A percentile compares a stretch with the other conserved stretches of the same genome.
These are phyloP conservation scores for Hippoglossus hippoglossus DNA, from an alignment of 2,797 vertebrate species.

Conservation along the genomic window DNA sequence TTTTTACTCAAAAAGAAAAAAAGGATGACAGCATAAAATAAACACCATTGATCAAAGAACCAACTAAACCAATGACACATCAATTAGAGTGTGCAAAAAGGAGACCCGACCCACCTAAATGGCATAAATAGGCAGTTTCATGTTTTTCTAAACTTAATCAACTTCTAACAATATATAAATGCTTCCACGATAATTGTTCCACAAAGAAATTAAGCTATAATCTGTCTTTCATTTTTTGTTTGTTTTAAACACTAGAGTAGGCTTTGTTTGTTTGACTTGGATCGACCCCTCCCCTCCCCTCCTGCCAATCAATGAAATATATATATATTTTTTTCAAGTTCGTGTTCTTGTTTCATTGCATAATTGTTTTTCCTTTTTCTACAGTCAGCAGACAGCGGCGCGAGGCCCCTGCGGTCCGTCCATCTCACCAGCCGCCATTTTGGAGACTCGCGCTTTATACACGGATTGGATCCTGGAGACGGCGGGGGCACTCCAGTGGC, in stretches of 20 bases:
- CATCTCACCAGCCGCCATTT: slow-evolving; percentile 42
- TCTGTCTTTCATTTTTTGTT: slow-evolving; percentile 63
- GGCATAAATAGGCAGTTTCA: slow-evolving; percentile 99
- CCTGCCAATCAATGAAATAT: background rate
- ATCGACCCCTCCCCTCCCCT: slow-evolving; percentile 39
- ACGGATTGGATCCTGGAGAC: slow-evolving; percentile 70
- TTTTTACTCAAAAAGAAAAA: slow-evolving; percentile 84
- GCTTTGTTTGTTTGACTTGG: slow-evolving; percentile 59
- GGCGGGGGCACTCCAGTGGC: slow-evolving; percentile 59
- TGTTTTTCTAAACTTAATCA: slow-evolving; percentile 96
- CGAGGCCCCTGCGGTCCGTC: slow-evolving; percentile 43
- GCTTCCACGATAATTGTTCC: slow-evolving; percentile 93
- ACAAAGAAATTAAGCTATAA: slow-evolving; percentile 91
- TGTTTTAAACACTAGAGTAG: slow-evolving; percentile 69
- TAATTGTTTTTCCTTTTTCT: slow-evolving; percentile 18
- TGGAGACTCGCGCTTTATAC: slow-evolving; percentile 46
- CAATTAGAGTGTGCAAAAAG: slow-evolving; percentile 83
- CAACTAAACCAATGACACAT: slow-evolving; percentile 66
- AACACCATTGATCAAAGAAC: slow-evolving; percentile 83
- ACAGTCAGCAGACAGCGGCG: slow-evolving; percentile 43
- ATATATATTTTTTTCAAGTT: slow-evolving; percentile 15
- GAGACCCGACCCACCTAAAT: slow-evolving; percentile 86
- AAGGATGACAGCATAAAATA: slow-evolving; percentile 87
- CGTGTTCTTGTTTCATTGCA: slow-evolving; percentile 18
- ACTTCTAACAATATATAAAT: slow-evolving; percentile 89